Evolutionary conservation across 2,888 invertebrate genomes (phyloP).

Genomic region (Resseliella maxima): DNA sequence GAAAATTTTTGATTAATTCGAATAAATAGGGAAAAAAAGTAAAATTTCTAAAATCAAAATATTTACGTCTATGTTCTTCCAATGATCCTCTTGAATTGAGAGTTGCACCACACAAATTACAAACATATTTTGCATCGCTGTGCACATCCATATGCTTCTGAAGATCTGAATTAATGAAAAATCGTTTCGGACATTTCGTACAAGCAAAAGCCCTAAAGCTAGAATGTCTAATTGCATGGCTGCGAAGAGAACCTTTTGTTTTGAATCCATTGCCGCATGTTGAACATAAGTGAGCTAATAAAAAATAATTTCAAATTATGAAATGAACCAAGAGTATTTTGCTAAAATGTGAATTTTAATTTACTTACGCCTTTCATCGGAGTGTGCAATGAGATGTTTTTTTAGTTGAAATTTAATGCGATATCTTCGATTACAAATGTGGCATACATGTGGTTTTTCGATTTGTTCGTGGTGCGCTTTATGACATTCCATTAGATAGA

Average conservation of each 20-base stretch:
- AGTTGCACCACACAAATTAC: constrained; percentile 5
- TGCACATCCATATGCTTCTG: constrained; percentile 66
- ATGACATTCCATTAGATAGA: constrained; percentile 67
- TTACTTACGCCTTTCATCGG: constrained; percentile 59
- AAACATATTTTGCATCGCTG: constrained; percentile 66
- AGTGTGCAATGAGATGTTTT: constrained; percentile 71
- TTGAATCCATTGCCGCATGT: constrained; percentile 71
- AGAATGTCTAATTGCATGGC: constrained; percentile 71
- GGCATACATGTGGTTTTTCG: constrained; percentile 67
- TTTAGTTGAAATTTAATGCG: constrained; percentile 67
- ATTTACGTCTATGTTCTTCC: neutral
- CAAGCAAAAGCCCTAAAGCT: constrained; percentile 71
- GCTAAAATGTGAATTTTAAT: too few species aligned
- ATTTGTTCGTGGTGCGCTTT: constrained; percentile 1
- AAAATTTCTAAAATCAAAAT: too few species aligned
- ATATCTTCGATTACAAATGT: constrained; percentile 67
- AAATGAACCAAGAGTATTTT: too few species aligned
- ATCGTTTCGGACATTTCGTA: constrained; percentile 71
- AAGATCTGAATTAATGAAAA: constrained; percentile 69
- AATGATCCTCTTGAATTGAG: neutral
- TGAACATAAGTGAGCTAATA: constrained; percentile 68
- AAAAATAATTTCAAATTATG: too few species aligned
- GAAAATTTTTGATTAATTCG: too few species aligned
- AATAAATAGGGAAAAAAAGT: too few species aligned
- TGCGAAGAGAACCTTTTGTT: constrained; percentile 71